These are phyloP conservation scores for Eupeodes corollae DNA, from an alignment of 1,140 invertebrate species.

Conservation along the genomic window DNA sequence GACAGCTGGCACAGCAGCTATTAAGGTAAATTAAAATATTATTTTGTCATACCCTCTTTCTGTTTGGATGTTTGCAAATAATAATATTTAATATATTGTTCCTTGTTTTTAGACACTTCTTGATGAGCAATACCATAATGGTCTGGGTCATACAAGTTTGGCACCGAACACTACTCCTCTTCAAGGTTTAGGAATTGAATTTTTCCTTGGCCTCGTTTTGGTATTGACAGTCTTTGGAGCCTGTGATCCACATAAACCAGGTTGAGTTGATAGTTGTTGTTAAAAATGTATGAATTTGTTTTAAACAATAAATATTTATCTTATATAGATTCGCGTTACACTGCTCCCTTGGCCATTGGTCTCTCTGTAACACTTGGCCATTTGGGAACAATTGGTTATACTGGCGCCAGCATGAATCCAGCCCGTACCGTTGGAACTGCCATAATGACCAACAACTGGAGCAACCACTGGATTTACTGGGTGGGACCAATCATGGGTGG, in stretches of 20 bases:
- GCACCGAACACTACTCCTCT: conserved; percentile 45
- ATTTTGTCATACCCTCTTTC: too few species aligned
- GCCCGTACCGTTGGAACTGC: conserved; percentile 77
- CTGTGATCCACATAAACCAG: conserved; percentile 54
- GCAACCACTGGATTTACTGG: conserved; percentile 85
- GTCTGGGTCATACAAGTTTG: conserved; percentile 50
- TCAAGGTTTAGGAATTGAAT: conserved; percentile 80
- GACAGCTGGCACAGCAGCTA: conserved; percentile 65
- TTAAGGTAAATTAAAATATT: conserved; percentile 34
- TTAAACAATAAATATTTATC: not conserved
- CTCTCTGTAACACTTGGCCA: conserved; percentile 78
- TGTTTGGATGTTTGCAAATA: too few species aligned
- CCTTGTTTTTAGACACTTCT: conserved; percentile 47
- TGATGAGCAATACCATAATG: conserved; percentile 44
- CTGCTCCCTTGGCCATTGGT: conserved; percentile 81
- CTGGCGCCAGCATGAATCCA: conserved; percentile 83
- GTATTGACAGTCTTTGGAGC: conserved; percentile 82
- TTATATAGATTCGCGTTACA: conserved; percentile 48
- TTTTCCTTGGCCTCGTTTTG: conserved; percentile 80
- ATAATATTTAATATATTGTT: not conserved
- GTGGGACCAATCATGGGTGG: conserved; percentile 71
- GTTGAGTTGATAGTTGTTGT: conserved; percentile 2
- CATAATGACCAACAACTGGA: conserved; percentile 61
- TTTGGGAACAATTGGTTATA: conserved; percentile 71
- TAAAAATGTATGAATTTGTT: not conserved